These are phyloP conservation scores for Megaceryle torquata DNA, from an alignment of 2,113 vertebrate species.

Conservation along the genomic window DNA sequence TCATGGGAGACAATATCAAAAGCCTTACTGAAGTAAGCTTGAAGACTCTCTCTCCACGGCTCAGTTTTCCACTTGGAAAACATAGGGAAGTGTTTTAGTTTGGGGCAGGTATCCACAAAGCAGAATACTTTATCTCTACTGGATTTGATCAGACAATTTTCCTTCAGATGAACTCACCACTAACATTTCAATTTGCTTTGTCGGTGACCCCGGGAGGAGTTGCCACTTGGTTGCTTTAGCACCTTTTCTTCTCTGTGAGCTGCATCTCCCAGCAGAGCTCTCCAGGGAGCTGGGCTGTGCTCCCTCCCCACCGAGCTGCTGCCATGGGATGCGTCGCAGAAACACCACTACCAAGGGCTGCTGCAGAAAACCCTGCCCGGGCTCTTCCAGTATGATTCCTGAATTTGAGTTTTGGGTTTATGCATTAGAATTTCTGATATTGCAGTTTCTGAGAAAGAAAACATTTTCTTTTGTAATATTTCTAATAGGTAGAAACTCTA, in stretches of 20 bases:
- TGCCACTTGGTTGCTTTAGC: neutral
- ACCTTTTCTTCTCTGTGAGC: neutral
- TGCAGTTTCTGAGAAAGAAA: neutral
- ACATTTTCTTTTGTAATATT: neutral
- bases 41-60: neutral
- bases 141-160: neutral
- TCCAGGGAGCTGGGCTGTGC: fast-evolving
- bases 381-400: neutral
- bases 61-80: neutral
- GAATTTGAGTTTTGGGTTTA: neutral
- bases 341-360: neutral
- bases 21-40: neutral
- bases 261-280: neutral
- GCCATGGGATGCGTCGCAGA: fast-evolving
- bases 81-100: neutral
- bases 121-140: neutral
- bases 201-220: neutral
- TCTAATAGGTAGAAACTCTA: neutral
- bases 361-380: fast-evolving
- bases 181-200: neutral
- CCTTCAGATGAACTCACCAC: neutral
- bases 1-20: too few species aligned
- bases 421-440: neutral
- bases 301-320: neutral
- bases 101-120: neutral